phyloP scores from a whole-genome alignment of 2,888 invertebrate genomes.

The Diplolepis rosae region DNA sequence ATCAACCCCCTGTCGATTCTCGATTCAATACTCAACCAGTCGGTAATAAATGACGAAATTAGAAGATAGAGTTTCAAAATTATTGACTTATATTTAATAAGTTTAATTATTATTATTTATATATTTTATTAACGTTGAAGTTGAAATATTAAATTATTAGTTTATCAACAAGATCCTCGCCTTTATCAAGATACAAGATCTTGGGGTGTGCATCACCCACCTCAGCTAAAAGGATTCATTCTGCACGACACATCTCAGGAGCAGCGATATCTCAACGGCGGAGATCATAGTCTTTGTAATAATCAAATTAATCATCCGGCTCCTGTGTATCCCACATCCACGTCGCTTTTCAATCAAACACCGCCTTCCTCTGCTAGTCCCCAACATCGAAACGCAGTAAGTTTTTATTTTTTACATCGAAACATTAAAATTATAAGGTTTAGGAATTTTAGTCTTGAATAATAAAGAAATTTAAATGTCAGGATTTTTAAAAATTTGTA shows the following conservation, averaged over 20 bases:
- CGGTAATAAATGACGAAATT: conserved; percentile 48
- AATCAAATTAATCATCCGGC: conserved; percentile 76
- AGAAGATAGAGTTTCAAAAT: too few relatives aligned
- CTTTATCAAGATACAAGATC: conserved; percentile 70
- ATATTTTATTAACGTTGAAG: conserved; percentile 4
- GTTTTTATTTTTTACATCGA: conserved; percentile 50
- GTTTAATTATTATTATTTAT: not conserved
- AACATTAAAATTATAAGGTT: too few relatives aligned
- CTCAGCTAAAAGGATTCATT: conserved; percentile 79
- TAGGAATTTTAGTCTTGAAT: too few relatives aligned
- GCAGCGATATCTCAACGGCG: conserved; percentile 81
- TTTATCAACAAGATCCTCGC: conserved; percentile 68
- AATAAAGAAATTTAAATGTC: too few relatives aligned
- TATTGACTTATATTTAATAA: too few relatives aligned
- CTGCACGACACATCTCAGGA: conserved; percentile 76
- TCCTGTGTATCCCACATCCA: conserved; percentile 74
- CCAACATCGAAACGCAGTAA: conserved; percentile 77
- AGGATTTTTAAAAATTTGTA: too few relatives aligned
- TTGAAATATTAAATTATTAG: conserved; percentile 44
- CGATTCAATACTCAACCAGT: conserved; percentile 64
- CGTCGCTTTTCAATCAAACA: conserved; percentile 73
- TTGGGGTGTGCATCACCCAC: conserved; percentile 69
- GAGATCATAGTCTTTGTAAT: conserved; percentile 76
- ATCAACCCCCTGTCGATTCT: conserved; percentile 66
- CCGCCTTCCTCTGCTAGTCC: conserved; percentile 80